Evolutionary conservation across 2,113 vertebrate species (phyloP).

Genomic region (Parus major): DNA sequence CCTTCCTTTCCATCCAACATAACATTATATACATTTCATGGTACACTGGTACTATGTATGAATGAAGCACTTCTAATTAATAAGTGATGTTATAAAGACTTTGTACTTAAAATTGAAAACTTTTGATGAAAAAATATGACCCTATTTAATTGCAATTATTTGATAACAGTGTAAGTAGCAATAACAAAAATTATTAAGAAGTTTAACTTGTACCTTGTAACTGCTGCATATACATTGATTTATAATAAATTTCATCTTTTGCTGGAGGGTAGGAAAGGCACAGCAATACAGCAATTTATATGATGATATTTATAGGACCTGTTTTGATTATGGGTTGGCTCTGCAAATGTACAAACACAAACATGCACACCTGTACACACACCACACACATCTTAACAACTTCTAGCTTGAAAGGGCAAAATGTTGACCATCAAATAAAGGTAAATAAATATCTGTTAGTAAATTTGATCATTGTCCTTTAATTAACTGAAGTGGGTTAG

Average conservation of each 20-base stretch:
- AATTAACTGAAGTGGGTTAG: neutral
- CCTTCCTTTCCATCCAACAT: neutral
- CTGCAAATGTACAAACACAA: neutral
- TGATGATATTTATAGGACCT: neutral
- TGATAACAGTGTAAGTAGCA: neutral
- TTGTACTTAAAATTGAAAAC: neutral
- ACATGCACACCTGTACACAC: neutral
- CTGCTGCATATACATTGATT: neutral
- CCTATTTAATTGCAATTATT: neutral
- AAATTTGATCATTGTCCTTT: neutral
- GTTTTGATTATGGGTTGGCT: neutral
- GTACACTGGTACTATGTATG: neutral
- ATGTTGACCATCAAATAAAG: neutral
- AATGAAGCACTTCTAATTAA: neutral
- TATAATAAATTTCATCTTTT: neutral
- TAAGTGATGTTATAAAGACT: neutral
- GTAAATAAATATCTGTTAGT: neutral
- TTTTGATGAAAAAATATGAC: neutral
- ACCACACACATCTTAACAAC: neutral
- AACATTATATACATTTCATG: neutral
- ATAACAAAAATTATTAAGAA: neutral
- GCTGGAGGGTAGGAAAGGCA: neutral
- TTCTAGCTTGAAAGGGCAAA: neutral
- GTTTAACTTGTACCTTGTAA: neutral
- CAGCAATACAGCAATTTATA: neutral